Base-by-base conservation (phyloP, 2,888 invertebrate species). In the Caenorhabditis plicata region DNA sequence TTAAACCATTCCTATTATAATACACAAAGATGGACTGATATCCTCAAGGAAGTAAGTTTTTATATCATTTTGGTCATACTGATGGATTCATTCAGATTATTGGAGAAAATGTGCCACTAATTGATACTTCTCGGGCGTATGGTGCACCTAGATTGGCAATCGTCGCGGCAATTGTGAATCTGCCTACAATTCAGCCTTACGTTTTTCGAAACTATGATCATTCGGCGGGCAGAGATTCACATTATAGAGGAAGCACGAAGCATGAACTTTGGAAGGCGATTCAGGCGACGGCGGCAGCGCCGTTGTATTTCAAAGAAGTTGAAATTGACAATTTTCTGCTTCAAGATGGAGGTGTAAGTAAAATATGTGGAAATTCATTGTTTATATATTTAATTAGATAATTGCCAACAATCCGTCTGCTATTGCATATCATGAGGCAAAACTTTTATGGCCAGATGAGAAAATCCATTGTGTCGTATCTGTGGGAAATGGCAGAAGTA, bases 281-380 rank as follows among this genome's bases (percentile, higher is more conserved):
- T 23, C 84, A 91, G 68, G 92, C 92, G 0, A 91, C 91, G 0
- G 90, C 91, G 36, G 92, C 92, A 38, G 92, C 92, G 4, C 93
- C 92, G 2, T 89, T 90, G 0, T 92, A 91, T 84, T 93, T 91
- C 84, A 88, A 89, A 78, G 92, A 91, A 82, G 89, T 88, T 79
- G 85, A 86, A 65, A 83, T 88, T 19, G 87, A 42, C n/a, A 58
- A 63, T 40, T 46, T 66, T 9, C 42, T 68, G 11, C 57, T 68
- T 9, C 74, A 77, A 58, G 78, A 78, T 44, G 78, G 78, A 11
- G 78, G 78, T n/a, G 76, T 66, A 27, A 46, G 55, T n/a, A n/a
- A n/a, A n/a, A n/a, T n/a, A n/a, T n/a, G n/a, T n/a, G n/a, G n/a
- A n/a, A n/a, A n/a, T n/a, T n/a, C n/a, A n/a, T n/a, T n/a, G n/a